Evolutionary conservation across 2,797 vertebrate genomes (phyloP).

Genomic region (Loriculus beryllinus): DNA sequence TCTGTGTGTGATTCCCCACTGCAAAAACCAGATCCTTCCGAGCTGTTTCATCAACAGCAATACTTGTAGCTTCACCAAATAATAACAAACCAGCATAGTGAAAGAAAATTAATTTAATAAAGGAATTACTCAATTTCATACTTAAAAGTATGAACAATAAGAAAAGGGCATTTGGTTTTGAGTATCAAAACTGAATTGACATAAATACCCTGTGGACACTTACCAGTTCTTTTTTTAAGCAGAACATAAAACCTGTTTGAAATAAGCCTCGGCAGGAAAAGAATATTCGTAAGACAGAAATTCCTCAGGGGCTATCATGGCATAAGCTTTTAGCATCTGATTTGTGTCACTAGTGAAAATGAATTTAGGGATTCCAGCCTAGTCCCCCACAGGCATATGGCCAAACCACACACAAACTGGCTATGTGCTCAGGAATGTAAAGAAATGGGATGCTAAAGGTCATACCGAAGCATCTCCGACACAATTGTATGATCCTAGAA

Average conservation of each 20-base stretch:
- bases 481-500: neutral
- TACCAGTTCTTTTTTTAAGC: neutral
- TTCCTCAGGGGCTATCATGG: neutral
- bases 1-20: neutral
- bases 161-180: neutral
- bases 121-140: neutral
- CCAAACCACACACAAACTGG: neutral
- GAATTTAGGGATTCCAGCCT: conserved; percentile 32
- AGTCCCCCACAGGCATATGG: conserved; percentile 28
- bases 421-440: conserved; percentile 30
- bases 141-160: neutral
- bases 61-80: neutral
- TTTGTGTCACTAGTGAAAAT: neutral
- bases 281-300: neutral
- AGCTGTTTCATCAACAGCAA: neutral
- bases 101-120: neutral
- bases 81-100: neutral
- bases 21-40: neutral
- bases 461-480: conserved; percentile 4
- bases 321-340: neutral
- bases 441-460: conserved; percentile 40
- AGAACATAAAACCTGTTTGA: neutral
- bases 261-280: neutral
- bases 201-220: neutral
- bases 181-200: neutral